Conservation (phyloP, 2,888 invertebrate species). For the Pristionchus japonicus region DNA sequence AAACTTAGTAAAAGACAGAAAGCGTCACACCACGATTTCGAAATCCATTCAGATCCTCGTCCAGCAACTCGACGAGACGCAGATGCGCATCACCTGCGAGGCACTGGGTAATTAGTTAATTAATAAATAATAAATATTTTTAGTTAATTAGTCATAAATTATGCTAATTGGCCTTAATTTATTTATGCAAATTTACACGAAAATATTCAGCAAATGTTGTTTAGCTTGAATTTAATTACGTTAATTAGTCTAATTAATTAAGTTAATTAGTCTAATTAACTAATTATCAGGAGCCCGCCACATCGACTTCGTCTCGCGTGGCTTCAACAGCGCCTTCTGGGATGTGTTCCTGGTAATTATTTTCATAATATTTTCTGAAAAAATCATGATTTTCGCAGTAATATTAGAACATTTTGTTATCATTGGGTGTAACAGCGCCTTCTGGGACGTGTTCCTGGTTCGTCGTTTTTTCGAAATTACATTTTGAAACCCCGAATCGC, state of each 20-base stretch:
- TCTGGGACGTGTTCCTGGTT: conserved; percentile 42
- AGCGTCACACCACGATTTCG: neutral
- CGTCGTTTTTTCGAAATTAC: neutral
- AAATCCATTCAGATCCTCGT: conserved; percentile 32
- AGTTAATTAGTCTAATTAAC: no score
- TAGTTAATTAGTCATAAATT: no score
- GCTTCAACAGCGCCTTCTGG: conserved; percentile 45
- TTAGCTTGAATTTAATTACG: neutral
- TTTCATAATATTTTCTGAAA: no score
- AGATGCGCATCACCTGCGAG: conserved; percentile 41
- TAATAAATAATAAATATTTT: no score
- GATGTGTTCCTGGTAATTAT: conserved; percentile 41
- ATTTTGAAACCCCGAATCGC: no score
- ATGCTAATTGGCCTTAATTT: no score
- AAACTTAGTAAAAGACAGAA: neutral
- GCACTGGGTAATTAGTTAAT: neutral
- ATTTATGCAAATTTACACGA: neutral
- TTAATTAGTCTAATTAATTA: no score
- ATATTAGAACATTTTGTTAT: no score
- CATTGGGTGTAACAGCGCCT: no score
- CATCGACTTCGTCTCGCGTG: conserved; percentile 36
- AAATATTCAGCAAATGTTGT: neutral
- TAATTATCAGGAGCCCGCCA: conserved; percentile 36
- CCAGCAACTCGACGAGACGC: conserved; percentile 34
- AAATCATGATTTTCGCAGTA: no score